A percentile compares a stretch with the other conserved stretches of the same genome.
Evolutionary conservation across 2,888 invertebrate species (phyloP).

Genomic region (Mesoligia furuncula): DNA sequence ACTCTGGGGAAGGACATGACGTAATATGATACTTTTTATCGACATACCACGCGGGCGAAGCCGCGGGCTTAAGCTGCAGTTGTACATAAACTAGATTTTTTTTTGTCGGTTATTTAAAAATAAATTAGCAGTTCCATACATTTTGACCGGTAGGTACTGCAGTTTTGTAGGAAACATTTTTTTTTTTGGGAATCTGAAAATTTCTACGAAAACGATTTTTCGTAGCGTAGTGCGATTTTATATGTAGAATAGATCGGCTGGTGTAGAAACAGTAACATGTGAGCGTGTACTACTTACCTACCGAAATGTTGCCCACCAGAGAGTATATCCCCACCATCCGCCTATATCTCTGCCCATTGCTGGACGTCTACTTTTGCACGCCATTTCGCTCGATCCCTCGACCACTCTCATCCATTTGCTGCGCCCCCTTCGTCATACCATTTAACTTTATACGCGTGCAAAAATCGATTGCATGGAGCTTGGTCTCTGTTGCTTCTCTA

Average conservation of each 20-base stretch:
- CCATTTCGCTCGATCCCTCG: background rate
- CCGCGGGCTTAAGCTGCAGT: no score
- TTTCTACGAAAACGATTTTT: no score
- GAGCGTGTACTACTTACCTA: background rate
- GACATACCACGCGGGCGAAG: no score
- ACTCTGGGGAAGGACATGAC: no score
- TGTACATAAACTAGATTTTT: no score
- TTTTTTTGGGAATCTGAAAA: no score
- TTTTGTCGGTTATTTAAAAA: no score
- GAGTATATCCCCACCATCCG: background rate
- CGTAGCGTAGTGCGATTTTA: background rate
- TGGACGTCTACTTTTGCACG: background rate
- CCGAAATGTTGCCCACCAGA: background rate
- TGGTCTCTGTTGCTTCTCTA: conserved; percentile 25
- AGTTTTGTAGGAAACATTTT: no score
- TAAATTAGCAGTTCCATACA: no score
- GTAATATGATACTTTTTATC: no score
- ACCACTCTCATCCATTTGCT: background rate
- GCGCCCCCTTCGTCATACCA: background rate
- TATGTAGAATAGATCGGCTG: background rate
- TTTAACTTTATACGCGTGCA: background rate
- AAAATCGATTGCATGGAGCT: background rate
- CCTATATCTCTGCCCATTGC: no score
- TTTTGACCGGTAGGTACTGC: no score
- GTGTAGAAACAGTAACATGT: background rate